Evolutionary conservation across 2,888 invertebrate species (phyloP).

Genomic region (Drosophila kanekoi): DNA sequence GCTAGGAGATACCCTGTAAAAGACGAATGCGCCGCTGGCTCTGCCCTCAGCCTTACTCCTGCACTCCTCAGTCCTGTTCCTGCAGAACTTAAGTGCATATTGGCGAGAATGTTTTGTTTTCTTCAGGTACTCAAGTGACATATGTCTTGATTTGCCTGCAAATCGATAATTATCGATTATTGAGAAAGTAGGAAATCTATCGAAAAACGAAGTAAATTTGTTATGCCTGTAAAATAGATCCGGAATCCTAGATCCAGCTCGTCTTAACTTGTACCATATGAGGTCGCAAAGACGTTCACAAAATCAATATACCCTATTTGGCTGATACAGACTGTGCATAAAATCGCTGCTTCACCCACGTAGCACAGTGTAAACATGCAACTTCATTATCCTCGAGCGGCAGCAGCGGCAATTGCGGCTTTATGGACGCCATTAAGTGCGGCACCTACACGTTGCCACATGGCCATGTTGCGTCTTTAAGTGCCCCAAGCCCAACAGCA

Average conservation of each 20-base stretch:
- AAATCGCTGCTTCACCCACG: slow-evolving; percentile 62
- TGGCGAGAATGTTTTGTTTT: too few species aligned
- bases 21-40: too few species aligned
- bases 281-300: too few species aligned
- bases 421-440: slow-evolving; percentile 74
- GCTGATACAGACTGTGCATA: background rate
- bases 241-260: too few species aligned
- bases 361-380: slow-evolving; percentile 79
- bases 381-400: slow-evolving; percentile 74
- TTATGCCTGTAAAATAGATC: too few species aligned
- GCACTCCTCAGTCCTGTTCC: too few species aligned
- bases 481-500: slow-evolving; percentile 34
- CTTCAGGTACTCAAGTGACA: too few species aligned
- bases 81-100: too few species aligned
- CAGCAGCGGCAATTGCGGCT: slow-evolving; percentile 34
- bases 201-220: background rate
- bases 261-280: too few species aligned
- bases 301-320: too few species aligned
- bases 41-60: too few species aligned
- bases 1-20: background rate
- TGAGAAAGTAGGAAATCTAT: too few species aligned
- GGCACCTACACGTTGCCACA: slow-evolving; percentile 69
- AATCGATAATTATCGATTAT: background rate
- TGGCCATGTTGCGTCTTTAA: slow-evolving; percentile 39
- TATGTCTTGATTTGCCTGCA: background rate